Conservation (phyloP, 2,888 invertebrate species). For the Biston stratarius region DNA sequence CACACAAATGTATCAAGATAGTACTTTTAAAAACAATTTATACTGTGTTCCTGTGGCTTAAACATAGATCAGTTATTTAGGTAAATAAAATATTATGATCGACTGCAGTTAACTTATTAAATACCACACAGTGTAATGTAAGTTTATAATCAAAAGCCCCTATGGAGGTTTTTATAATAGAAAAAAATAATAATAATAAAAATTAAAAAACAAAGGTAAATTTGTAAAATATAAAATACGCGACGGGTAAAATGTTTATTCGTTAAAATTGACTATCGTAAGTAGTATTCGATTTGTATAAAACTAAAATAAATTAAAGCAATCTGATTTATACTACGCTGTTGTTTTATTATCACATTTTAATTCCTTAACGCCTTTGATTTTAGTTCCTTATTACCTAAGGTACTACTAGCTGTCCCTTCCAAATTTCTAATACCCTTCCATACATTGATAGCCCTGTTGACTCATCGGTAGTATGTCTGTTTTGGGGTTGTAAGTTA, state of each 20-base stretch:
- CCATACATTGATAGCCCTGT: too few relatives aligned
- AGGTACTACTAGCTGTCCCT: too few relatives aligned
- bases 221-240: conserved; percentile 79
- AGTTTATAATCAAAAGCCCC: conserved; percentile 83
- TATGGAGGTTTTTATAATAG: conserved; percentile 85
- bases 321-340: conserved; percentile 84
- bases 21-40: conserved; percentile 53
- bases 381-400: too few relatives aligned
- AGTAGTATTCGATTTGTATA: conserved; percentile 87
- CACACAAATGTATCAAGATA: conserved; percentile 13
- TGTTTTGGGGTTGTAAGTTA: too few relatives aligned
- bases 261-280: conserved; percentile 85
- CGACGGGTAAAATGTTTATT: conserved; percentile 84
- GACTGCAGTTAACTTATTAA: conserved; percentile 76
- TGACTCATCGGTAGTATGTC: too few relatives aligned
- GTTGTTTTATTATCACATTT: conserved; percentile 68
- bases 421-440: too few relatives aligned
- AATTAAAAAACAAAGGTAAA: conserved; percentile 83
- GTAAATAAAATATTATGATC: conserved; percentile 65
- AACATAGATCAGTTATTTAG: conserved; percentile 67
- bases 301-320: conserved; percentile 86
- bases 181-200: conserved; percentile 65
- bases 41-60: conserved; percentile 80
- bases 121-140: conserved; percentile 79
- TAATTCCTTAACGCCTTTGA: too few relatives aligned